Evolutionary conservation across 2,888 invertebrate genomes (phyloP).

Genomic region (Euspilapteryx auroguttella): DNA sequence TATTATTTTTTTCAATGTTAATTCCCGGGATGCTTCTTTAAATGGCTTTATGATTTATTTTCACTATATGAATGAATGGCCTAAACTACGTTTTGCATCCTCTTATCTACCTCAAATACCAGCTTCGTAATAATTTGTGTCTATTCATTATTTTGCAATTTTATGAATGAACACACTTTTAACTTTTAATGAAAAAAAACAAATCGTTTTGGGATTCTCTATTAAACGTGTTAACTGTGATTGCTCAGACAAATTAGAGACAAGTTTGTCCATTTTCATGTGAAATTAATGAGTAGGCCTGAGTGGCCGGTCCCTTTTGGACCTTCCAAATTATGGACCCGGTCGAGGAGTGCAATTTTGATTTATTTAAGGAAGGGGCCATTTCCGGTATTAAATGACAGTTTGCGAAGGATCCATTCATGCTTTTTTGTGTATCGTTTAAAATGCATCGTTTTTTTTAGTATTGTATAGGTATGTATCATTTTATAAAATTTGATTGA

Average conservation of each 20-base stretch:
- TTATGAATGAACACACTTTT: slow-evolving; percentile 7
- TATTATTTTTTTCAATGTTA: too few species aligned
- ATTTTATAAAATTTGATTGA: too few species aligned
- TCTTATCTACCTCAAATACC: too few species aligned
- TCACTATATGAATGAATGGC: too few species aligned
- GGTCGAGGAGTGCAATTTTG: slow-evolving; percentile 38
- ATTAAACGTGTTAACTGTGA: background rate
- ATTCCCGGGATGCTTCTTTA: too few species aligned
- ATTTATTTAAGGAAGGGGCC: slow-evolving; percentile 42
- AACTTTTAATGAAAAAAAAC: slow-evolving; percentile 5
- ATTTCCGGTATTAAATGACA: slow-evolving; percentile 48
- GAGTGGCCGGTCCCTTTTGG: slow-evolving; percentile 24
- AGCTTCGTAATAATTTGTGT: too few species aligned
- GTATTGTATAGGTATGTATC: too few species aligned
- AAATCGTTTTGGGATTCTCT: background rate
- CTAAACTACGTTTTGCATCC: too few species aligned
- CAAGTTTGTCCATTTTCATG: slow-evolving; percentile 18
- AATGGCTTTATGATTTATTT: too few species aligned
- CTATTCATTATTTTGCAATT: background rate
- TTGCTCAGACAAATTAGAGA: background rate
- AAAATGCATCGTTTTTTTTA: slow-evolving; percentile 9
- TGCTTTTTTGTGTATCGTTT: slow-evolving; percentile 13
- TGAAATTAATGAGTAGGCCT: slow-evolving; percentile 26
- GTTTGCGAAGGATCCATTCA: slow-evolving; percentile 22
- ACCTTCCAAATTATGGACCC: slow-evolving; percentile 19